These are phyloP conservation scores for Hydroisotoma schaefferi DNA, from an alignment of 2,888 invertebrate genomes.

Conservation along the genomic window DNA sequence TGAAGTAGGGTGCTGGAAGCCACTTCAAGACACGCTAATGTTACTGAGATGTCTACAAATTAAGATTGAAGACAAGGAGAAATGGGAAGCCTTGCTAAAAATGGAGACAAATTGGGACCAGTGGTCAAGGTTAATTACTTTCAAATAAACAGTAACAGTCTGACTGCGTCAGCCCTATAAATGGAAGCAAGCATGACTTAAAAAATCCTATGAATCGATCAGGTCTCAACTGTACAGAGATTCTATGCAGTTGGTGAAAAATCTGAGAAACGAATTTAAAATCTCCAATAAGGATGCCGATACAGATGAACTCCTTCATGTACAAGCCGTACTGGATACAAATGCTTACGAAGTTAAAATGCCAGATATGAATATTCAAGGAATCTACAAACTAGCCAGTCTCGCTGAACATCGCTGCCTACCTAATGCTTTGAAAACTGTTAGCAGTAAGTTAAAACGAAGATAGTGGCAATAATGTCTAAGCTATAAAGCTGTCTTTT, in stretches of 20 bases:
- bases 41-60: constrained; percentile 41
- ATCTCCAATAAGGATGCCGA: constrained; percentile 21
- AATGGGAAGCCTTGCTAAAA: constrained; percentile 33
- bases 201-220: too few species aligned
- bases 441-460: constrained; percentile 32
- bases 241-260: constrained; percentile 26
- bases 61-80: constrained; percentile 25
- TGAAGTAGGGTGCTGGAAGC: constrained; percentile 15
- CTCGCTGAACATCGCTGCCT: constrained; percentile 47
- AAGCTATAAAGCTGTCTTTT: too few species aligned
- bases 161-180: too few species aligned
- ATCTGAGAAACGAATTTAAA: constrained; percentile 27
- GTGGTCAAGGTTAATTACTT: constrained; percentile 30
- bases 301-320: constrained; percentile 31
- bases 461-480: background rate
- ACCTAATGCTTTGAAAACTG: constrained; percentile 44
- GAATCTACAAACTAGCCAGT: constrained; percentile 35
- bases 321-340: constrained; percentile 41
- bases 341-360: constrained; percentile 45
- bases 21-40: constrained; percentile 41
- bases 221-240: constrained; percentile 32
- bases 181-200: too few species aligned
- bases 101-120: constrained; percentile 46
- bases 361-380: constrained; percentile 39
- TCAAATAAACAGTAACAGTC: background rate